phyloP scores from a whole-genome alignment of 1,140 invertebrate species.

The Wasmannia auropunctata region DNA sequence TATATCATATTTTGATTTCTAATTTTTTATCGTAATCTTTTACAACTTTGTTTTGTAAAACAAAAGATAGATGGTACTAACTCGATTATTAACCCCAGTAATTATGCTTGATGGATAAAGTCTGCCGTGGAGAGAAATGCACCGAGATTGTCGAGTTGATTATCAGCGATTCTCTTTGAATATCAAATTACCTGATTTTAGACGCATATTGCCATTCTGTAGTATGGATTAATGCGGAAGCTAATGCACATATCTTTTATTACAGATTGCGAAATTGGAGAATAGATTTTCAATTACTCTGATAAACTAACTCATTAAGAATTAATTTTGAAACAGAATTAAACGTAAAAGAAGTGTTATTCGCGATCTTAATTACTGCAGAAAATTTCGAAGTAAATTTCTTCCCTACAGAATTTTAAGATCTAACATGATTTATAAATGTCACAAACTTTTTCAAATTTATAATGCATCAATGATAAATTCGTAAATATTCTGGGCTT shows the following conservation, averaged over 20 bases:
- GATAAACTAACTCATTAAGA: background rate
- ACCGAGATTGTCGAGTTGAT: background rate
- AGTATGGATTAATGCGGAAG: background rate
- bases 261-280: background rate
- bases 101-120: background rate
- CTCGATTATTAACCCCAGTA: background rate
- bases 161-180: slow-evolving; percentile 17
- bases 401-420: no score
- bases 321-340: background rate
- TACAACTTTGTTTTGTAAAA: background rate
- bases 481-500: background rate
- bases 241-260: background rate
- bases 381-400: background rate
- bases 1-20: background rate
- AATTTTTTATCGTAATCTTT: background rate
- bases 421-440: background rate
- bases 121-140: background rate
- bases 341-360: background rate
- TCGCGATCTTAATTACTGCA: background rate
- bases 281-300: background rate
- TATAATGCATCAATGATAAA: background rate
- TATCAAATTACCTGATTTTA: slow-evolving; percentile 12
- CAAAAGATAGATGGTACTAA: background rate
- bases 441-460: background rate
- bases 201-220: background rate